Percentiles rank a stretch among this genome's conserved stretches.
Conservation (phyloP, 1,140 invertebrate genomes). For the Yoshiicerus persimilis region DNA sequence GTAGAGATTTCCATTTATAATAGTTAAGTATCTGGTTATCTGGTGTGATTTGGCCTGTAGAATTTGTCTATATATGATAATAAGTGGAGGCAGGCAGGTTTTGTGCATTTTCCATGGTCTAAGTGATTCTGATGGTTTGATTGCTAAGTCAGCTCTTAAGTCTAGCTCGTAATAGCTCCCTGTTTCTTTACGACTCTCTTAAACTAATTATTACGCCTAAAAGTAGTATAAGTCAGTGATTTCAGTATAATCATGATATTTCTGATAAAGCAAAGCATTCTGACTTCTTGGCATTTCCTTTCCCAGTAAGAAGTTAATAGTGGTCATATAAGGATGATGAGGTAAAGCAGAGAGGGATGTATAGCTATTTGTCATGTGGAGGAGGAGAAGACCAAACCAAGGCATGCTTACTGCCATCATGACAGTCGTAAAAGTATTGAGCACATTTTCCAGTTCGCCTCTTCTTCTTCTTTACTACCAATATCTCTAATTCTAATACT, state of each 20-base stretch:
- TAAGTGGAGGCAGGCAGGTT: not conserved
- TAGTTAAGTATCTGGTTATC: not conserved
- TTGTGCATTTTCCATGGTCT: not conserved
- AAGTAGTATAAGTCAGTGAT: not conserved
- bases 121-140: not conserved
- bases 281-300: not conserved
- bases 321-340: no score
- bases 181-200: not conserved
- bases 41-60: not conserved
- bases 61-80: not conserved
- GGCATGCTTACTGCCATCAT: not conserved
- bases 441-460: not conserved
- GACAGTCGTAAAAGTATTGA: not conserved
- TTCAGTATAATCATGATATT: not conserved
- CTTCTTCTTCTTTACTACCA: no score
- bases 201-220: not conserved
- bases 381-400: not conserved
- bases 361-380: not conserved
- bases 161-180: not conserved
- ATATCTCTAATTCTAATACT: not conserved
- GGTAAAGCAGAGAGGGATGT: no score
- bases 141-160: not conserved
- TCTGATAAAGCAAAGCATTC: not conserved
- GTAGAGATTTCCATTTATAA: not conserved
- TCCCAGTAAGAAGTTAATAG: no score